Evolutionary conservation across 2,888 invertebrate genomes (phyloP).

Genomic region (Lasioglossum lativentre): DNA sequence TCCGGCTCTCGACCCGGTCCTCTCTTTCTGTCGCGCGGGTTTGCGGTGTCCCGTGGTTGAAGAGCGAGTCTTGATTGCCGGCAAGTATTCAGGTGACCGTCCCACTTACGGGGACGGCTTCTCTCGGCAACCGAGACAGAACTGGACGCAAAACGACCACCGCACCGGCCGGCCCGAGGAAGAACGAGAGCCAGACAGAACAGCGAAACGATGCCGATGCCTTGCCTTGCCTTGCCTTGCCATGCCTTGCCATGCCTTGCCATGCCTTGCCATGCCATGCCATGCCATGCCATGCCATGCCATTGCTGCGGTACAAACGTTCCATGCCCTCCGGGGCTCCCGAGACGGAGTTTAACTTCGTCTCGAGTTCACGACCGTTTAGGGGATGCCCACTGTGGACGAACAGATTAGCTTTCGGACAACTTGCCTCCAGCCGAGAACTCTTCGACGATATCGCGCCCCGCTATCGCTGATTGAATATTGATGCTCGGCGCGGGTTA

Average conservation of each 20-base stretch:
- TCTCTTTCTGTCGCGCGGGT: conserved; percentile 51
- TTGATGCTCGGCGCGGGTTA: neutral
- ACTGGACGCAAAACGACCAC: conserved; percentile 62
- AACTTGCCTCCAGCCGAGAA: neutral
- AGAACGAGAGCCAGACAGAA: conserved; percentile 33
- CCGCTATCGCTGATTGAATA: conserved; percentile 11
- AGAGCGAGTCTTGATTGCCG: conserved; percentile 77
- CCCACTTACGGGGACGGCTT: conserved; percentile 77
- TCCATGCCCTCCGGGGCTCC: conserved; percentile 7
- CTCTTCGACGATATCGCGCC: neutral
- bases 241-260: too few species aligned
- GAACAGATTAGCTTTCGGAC: conserved; percentile 3
- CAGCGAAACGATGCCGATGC: conserved; percentile 39
- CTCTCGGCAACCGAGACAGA: conserved; percentile 58
- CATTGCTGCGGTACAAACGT: conserved; percentile 19
- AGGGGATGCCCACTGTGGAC: neutral
- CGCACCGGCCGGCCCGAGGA: conserved; percentile 3
- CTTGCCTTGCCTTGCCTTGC: neutral
- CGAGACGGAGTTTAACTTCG: neutral
- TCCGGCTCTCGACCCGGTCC: neutral
- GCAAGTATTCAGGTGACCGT: conserved; percentile 82
- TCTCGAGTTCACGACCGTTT: conserved; percentile 4
- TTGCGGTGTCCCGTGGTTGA: conserved; percentile 66
- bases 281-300: too few species aligned
- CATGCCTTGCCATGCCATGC: too few species aligned